Conservation (phyloP, 2,888 invertebrate species). For the Hemistola chrysoprasaria region DNA sequence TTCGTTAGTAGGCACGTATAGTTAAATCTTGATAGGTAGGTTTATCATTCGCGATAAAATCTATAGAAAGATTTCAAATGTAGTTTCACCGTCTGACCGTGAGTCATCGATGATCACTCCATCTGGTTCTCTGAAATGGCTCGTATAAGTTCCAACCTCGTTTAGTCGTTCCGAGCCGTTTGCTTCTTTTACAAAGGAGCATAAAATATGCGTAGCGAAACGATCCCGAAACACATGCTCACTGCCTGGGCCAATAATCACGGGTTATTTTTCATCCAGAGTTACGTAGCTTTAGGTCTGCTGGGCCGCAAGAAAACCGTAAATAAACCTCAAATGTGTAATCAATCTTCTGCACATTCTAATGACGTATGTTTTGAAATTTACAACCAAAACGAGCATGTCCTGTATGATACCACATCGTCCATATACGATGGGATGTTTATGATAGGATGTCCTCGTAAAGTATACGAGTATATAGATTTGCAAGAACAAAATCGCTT, state of each 20-base stretch:
- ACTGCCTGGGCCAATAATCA: constrained; percentile 31
- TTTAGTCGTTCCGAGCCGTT: constrained; percentile 15
- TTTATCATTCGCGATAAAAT: constrained; percentile 26
- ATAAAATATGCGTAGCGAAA: constrained; percentile 29
- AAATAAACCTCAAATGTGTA: constrained; percentile 35
- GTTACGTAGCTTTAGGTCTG: constrained; percentile 30
- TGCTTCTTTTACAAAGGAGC: constrained; percentile 26
- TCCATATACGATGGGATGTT: too few species aligned
- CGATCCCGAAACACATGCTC: constrained; percentile 29
- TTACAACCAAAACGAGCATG: constrained; percentile 54
- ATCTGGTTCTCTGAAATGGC: constrained; percentile 16
- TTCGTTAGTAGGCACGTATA: too few species aligned
- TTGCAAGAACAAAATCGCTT: too few species aligned
- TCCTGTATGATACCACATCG: too few species aligned
- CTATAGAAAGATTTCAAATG: constrained; percentile 25
- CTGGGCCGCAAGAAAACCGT: constrained; percentile 25
- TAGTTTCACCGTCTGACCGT: constrained; percentile 16
- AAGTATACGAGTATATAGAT: too few species aligned
- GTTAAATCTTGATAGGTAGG: too few species aligned
- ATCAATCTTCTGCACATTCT: constrained; percentile 50
- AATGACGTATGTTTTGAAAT: constrained; percentile 54
- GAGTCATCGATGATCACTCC: constrained; percentile 28
- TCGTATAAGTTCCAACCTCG: constrained; percentile 17
- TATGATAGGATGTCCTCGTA: too few species aligned
- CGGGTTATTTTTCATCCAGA: constrained; percentile 30